Conservation (phyloP, 2,113 vertebrate genomes). For the Rhizomys pruinosus region DNA sequence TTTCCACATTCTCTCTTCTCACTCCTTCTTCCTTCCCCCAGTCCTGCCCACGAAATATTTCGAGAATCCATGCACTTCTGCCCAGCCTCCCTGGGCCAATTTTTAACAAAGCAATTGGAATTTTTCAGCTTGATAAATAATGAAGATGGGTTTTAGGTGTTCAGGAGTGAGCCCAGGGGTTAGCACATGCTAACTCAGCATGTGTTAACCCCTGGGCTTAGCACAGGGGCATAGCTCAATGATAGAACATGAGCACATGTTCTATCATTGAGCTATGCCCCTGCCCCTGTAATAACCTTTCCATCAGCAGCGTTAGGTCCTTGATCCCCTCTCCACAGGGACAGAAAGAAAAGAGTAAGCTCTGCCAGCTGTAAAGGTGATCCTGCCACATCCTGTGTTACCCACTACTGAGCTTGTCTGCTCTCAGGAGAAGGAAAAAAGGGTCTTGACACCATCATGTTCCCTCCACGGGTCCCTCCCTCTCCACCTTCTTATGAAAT, state of each 20-base stretch:
- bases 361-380: background rate
- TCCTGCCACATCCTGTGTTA: background rate
- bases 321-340: too few species aligned
- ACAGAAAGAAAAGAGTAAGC: background rate
- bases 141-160: too few species aligned
- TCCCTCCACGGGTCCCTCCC: accelerated
- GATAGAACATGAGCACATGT: too few species aligned
- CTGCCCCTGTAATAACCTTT: background rate
- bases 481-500: background rate
- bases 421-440: background rate
- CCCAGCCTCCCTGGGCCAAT: background rate
- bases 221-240: too few species aligned
- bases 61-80: background rate
- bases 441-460: accelerated
- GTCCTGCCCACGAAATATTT: background rate
- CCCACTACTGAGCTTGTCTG: background rate
- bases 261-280: background rate
- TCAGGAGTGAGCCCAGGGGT: background rate
- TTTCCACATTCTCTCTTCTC: background rate
- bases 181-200: background rate
- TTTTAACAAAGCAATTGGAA: background rate
- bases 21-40: background rate
- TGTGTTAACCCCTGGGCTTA: too few species aligned
- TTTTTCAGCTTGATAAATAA: background rate
- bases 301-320: background rate